Evolutionary conservation across 2,113 vertebrate genomes (phyloP).

Genomic region (Acinonyx jubatus): DNA sequence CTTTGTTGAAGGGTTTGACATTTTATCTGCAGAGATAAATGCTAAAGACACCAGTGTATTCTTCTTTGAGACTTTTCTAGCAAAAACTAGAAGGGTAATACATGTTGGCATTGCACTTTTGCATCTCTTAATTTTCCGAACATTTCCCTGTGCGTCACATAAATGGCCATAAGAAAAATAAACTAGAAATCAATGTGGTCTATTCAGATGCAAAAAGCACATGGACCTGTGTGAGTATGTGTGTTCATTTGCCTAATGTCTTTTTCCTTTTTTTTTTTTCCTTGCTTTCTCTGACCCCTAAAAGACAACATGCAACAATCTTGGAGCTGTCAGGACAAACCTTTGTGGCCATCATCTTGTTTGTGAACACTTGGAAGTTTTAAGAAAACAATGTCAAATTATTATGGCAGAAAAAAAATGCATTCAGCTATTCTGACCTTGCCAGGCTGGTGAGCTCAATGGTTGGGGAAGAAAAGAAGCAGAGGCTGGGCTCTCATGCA

Average conservation of each 20-base stretch:
- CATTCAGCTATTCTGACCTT: constrained; percentile 39
- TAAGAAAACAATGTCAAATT: constrained; percentile 73
- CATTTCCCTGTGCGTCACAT: not conserved
- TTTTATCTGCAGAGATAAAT: constrained; percentile 21
- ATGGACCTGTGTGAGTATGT: not conserved
- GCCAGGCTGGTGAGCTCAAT: constrained; percentile 53
- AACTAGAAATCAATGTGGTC: not conserved
- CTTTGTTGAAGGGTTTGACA: not conserved
- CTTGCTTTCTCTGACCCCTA: constrained; percentile 48
- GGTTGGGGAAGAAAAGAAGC: constrained; percentile 43
- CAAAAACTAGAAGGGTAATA: not conserved
- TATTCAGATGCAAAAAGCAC: not conserved
- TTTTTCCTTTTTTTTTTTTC: not conserved
- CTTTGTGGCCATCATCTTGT: constrained; percentile 31
- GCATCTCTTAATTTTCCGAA: not conserved
- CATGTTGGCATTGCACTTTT: not conserved
- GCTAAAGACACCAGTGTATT: not conserved
- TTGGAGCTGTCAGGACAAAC: constrained; percentile 41
- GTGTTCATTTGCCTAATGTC: not conserved
- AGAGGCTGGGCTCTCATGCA: constrained; percentile 46
- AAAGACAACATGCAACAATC: not conserved
- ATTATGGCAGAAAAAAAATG: constrained; percentile 63
- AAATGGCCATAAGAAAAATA: not conserved
- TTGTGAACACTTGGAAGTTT: constrained; percentile 60
- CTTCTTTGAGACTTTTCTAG: not conserved